phyloP scores from a whole-genome alignment of 2,797 vertebrate genomes.

The Syndactyla subalaris region DNA sequence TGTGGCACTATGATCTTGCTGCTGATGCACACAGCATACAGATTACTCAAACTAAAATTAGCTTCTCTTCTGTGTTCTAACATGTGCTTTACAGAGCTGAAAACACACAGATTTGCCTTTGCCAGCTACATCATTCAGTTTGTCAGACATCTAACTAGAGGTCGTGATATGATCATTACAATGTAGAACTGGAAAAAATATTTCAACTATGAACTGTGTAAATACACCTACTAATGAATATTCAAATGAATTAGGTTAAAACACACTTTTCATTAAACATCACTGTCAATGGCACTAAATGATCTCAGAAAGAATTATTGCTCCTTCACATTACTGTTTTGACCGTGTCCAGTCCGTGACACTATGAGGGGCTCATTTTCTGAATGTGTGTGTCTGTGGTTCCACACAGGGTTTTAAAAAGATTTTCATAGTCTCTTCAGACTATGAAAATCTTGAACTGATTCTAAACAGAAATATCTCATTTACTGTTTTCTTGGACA shows the following conservation, averaged over 20 bases:
- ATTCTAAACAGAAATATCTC: not conserved
- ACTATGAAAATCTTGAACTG: not conserved
- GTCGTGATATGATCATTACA: not conserved
- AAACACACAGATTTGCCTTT: not conserved
- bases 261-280: not conserved
- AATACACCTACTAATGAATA: not conserved
- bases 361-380: not conserved
- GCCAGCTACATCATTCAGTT: not conserved
- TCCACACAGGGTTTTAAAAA: not conserved
- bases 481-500: not conserved
- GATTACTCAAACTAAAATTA: slow-evolving; percentile 10
- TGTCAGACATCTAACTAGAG: not conserved
- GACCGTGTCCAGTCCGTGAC: not conserved
- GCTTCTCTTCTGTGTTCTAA: not conserved
- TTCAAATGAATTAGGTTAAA: not conserved
- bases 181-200: not conserved
- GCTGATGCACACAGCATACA: not conserved
- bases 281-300: not conserved
- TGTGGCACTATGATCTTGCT: not conserved
- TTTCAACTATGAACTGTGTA: not conserved
- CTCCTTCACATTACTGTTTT: not conserved
- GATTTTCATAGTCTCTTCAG: not conserved
- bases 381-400: not conserved
- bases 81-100: not conserved
- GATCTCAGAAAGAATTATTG: not conserved